phyloP scores from a whole-genome alignment of 2,113 vertebrate species.

The Oncorhynchus mykiss region DNA sequence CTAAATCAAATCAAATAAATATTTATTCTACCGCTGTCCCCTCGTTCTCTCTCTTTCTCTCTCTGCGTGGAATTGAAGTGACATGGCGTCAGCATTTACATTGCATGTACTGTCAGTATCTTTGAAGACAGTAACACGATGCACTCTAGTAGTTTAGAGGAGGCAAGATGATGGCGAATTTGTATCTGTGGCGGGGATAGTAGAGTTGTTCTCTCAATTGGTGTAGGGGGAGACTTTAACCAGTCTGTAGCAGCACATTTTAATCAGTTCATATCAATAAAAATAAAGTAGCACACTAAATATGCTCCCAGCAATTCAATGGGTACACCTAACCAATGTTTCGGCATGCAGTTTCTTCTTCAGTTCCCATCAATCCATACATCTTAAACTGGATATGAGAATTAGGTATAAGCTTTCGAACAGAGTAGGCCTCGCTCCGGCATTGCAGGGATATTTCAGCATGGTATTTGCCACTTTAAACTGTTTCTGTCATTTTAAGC shows the following conservation, averaged over 20 bases:
- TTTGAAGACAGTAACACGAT: not conserved
- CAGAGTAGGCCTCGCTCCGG: not conserved
- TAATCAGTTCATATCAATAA: not conserved
- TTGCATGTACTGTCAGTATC: slow-evolving; percentile 14
- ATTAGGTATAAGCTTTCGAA: not conserved
- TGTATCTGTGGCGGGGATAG: not conserved
- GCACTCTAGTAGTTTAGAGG: not conserved
- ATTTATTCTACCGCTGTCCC: not conserved
- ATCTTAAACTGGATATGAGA: not conserved
- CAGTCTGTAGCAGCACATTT: not conserved
- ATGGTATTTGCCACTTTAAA: not conserved
- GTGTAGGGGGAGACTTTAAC: not conserved
- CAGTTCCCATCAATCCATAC: not conserved
- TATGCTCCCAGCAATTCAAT: too few relatives aligned
- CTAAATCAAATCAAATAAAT: too few relatives aligned
- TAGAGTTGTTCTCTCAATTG: not conserved
- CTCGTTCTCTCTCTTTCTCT: too few relatives aligned
- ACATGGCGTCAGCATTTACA: not conserved
- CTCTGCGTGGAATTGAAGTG: not conserved
- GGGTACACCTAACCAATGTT: too few relatives aligned
- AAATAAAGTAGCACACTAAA: too few relatives aligned
- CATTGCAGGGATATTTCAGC: not conserved
- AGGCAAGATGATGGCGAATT: not conserved
- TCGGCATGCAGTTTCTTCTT: too few relatives aligned
- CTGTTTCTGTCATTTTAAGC: not conserved